Percentiles rank a stretch among this genome's conserved stretches.
Conservation (phyloP, 1,140 invertebrate genomes). For the Heliconius melpomene region DNA sequence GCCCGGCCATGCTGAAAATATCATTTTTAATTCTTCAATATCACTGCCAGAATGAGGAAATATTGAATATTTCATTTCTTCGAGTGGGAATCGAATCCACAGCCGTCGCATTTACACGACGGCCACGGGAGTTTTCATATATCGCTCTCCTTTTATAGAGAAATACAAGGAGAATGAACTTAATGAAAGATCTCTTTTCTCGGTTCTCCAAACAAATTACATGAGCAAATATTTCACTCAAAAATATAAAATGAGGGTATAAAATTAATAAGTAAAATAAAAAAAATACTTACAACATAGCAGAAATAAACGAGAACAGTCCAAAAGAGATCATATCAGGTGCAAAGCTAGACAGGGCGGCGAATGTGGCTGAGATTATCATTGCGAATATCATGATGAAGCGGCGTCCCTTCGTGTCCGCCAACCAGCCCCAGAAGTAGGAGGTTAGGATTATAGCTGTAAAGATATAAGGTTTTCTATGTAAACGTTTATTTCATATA, state of each 20-base stretch:
- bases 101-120: too few species aligned
- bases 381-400: constrained; percentile 86
- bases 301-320: constrained; percentile 86
- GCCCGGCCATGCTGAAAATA: constrained; percentile 76
- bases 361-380: constrained; percentile 84
- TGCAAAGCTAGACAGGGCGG: constrained; percentile 85
- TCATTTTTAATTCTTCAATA: neutral
- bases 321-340: constrained; percentile 86
- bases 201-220: too few species aligned
- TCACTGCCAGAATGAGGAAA: too few species aligned
- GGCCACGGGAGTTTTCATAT: too few species aligned
- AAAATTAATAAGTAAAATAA: neutral
- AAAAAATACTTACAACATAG: constrained; percentile 85
- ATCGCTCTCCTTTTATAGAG: too few species aligned
- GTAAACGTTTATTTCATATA: neutral
- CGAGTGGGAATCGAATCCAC: too few species aligned
- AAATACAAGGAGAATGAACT: too few species aligned
- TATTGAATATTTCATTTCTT: too few species aligned
- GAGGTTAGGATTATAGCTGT: constrained; percentile 81
- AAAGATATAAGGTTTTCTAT: neutral
- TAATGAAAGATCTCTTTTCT: too few species aligned
- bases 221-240: too few species aligned
- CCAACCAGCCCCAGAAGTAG: constrained; percentile 89
- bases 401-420: constrained; percentile 88
- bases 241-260: too few species aligned